Conservation (phyloP, 2,888 invertebrate genomes). For the Macrostomum cliftonense region DNA sequence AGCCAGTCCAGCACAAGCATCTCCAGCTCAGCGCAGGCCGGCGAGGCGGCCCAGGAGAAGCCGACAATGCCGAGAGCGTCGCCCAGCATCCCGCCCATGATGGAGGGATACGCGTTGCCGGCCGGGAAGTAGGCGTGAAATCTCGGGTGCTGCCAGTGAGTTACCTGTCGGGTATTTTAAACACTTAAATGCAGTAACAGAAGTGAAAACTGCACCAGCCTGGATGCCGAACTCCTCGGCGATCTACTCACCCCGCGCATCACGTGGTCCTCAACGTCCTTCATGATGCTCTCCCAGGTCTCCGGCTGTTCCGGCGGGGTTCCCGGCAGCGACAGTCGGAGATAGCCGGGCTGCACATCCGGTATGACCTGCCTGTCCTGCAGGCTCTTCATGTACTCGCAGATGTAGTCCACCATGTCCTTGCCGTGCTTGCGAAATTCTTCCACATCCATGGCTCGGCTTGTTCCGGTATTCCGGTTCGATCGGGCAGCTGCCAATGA, state of each 20-base stretch:
- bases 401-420: constrained; percentile 11
- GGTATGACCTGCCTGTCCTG: constrained; percentile 9
- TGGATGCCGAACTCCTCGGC: no score
- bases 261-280: constrained; percentile 12
- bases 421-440: constrained; percentile 9
- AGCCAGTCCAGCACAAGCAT: constrained; percentile 87
- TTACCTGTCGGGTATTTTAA: no score
- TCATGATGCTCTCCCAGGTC: constrained; percentile 7
- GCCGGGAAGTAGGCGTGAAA: constrained; percentile 98
- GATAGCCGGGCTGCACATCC: constrained; percentile 11
- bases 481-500: no score
- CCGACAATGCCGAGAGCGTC: constrained; percentile 91
- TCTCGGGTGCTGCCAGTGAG: constrained; percentile 91
- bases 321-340: constrained; percentile 4
- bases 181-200: constrained; percentile 82
- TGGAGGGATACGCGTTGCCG: constrained; percentile 91
- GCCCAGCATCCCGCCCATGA: constrained; percentile 86
- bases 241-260: constrained; percentile 14
- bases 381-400: constrained; percentile 6
- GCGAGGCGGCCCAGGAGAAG: constrained; percentile 79
- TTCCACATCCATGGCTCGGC: constrained; percentile 1
- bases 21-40: constrained; percentile 84
- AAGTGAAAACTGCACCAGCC: constrained; percentile 92
- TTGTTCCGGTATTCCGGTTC: no score
- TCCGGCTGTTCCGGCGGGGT: constrained; percentile 10